phyloP scores from a whole-genome alignment of 2,888 invertebrate species.

The Drosophila quinaria region DNA sequence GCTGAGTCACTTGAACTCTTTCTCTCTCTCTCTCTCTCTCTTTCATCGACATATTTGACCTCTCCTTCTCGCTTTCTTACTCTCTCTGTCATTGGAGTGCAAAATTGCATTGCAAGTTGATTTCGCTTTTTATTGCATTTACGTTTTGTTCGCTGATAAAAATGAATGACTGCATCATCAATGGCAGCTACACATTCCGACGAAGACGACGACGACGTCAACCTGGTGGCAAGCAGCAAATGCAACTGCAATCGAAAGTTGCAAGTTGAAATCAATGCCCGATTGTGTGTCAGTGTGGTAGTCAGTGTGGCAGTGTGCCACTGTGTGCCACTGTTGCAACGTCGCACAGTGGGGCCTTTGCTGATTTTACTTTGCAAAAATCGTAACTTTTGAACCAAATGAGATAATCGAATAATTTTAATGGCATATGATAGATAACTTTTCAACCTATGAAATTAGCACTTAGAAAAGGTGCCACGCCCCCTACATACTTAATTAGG shows the following conservation, averaged over 20 bases:
- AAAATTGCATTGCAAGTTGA: constrained; percentile 53
- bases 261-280: constrained; percentile 48
- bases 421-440: too few relatives aligned
- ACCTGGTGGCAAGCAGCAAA: constrained; percentile 3
- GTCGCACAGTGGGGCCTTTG: too few relatives aligned
- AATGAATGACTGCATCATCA: constrained; percentile 75
- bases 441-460: too few relatives aligned
- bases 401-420: too few relatives aligned
- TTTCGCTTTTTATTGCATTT: constrained; percentile 71
- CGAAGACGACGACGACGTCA: constrained; percentile 22
- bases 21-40: neutral
- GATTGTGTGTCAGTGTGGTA: constrained; percentile 15
- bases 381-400: too few relatives aligned
- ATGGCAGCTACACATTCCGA: constrained; percentile 46
- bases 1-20: neutral
- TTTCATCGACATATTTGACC: neutral
- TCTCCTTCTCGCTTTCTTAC: neutral
- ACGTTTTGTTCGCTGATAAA: constrained; percentile 66
- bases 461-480: too few relatives aligned
- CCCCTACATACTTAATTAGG: too few relatives aligned
- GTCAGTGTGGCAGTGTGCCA: constrained; percentile 15
- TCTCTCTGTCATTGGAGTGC: neutral
- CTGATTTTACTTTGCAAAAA: too few relatives aligned
- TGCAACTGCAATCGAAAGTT: constrained; percentile 17
- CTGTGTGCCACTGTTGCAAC: constrained; percentile 20